Evolutionary conservation across 2,888 invertebrate species (phyloP).

Genomic region (Diarsia mendica): DNA sequence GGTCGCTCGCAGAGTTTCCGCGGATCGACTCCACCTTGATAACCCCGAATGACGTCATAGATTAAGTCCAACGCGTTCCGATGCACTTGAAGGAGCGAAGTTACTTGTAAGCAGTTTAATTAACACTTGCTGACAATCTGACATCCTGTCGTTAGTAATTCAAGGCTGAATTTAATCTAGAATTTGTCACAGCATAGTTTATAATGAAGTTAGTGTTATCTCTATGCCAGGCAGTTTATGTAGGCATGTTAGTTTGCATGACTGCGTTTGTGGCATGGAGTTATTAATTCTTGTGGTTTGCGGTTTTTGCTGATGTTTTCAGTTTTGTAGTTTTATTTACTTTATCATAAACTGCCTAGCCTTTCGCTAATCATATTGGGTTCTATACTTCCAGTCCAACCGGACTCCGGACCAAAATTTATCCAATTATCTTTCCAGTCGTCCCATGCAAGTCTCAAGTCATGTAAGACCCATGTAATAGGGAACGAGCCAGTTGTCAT

Average conservation of each 20-base stretch:
- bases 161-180: conserved; percentile 49
- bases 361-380: too few species aligned
- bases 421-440: too few species aligned
- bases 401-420: too few species aligned
- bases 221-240: neutral
- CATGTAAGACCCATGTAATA: too few species aligned
- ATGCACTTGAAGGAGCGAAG: conserved; percentile 67
- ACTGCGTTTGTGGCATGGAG: neutral
- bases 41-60: conserved; percentile 80
- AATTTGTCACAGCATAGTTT: conserved; percentile 14
- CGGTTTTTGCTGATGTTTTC: neutral
- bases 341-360: neutral
- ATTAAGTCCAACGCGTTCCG: conserved; percentile 56
- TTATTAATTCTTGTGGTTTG: neutral
- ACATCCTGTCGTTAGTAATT: conserved; percentile 42
- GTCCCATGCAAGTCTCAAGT: too few species aligned
- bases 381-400: too few species aligned
- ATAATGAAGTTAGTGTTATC: neutral
- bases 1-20: conserved; percentile 74
- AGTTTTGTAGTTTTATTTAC: neutral
- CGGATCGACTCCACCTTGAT: conserved; percentile 71
- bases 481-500: too few species aligned
- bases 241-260: neutral
- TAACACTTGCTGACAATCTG: conserved; percentile 47
- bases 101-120: conserved; percentile 34